These are phyloP conservation scores for Proterorhinus semilunaris DNA, from an alignment of 2,113 vertebrate species.

Conservation along the genomic window DNA sequence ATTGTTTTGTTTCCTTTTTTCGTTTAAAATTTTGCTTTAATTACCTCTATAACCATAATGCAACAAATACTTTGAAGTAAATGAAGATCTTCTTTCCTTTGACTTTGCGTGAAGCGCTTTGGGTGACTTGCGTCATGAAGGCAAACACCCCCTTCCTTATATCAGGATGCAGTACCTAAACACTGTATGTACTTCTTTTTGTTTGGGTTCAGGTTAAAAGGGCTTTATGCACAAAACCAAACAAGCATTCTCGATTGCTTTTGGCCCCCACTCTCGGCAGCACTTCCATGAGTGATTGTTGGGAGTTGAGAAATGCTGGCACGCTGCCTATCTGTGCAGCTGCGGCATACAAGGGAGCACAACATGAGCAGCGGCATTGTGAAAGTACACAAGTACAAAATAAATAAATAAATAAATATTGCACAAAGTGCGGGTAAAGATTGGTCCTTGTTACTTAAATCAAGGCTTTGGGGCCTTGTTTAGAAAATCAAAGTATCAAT, in stretches of 20 bases:
- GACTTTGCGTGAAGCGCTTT: too few relatives aligned
- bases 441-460: background rate
- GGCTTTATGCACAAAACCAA: slow-evolving; percentile 51
- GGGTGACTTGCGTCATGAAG: too few relatives aligned
- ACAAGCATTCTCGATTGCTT: slow-evolving; percentile 47
- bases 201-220: slow-evolving; percentile 46
- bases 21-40: too few relatives aligned
- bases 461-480: too few relatives aligned
- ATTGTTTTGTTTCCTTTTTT: too few relatives aligned
- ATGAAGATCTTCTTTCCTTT: too few relatives aligned
- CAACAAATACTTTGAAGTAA: too few relatives aligned
- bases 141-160: too few relatives aligned
- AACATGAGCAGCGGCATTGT: slow-evolving; percentile 53
- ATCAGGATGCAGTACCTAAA: too few relatives aligned
- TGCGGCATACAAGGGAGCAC: slow-evolving; percentile 54
- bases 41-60: too few relatives aligned
- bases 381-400: slow-evolving; percentile 41
- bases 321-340: slow-evolving; percentile 71
- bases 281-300: slow-evolving; percentile 61
- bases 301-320: slow-evolving; percentile 61
- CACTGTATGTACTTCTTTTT: slow-evolving; percentile 19
- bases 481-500: background rate
- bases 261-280: slow-evolving; percentile 55
- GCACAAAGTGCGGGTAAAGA: background rate
- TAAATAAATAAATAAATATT: background rate